phyloP scores from a whole-genome alignment of 2,888 invertebrate genomes.

The Andrena chrysosceles region DNA sequence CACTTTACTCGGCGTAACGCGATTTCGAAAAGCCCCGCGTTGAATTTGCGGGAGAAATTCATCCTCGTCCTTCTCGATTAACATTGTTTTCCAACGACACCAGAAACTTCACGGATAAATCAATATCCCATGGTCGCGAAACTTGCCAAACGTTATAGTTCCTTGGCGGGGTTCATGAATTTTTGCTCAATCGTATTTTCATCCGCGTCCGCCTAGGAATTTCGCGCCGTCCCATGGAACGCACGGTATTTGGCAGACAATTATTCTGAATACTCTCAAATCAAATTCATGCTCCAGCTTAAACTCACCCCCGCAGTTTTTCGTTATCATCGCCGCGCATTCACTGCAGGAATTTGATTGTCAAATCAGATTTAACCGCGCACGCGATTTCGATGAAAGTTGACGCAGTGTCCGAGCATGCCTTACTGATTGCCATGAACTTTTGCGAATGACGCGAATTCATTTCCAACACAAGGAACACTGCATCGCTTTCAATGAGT shows the following conservation, averaged over 20 bases:
- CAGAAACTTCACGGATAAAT: constrained; percentile 7
- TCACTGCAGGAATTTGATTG: constrained; percentile 20
- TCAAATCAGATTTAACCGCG: constrained; percentile 26
- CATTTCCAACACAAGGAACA: background rate
- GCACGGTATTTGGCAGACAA: constrained; percentile 18
- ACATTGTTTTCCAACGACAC: background rate
- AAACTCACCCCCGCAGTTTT: constrained; percentile 22
- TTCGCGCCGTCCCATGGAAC: background rate
- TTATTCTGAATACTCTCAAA: constrained; percentile 13
- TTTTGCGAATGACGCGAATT: background rate
- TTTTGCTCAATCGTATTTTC: constrained; percentile 16
- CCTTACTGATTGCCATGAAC: background rate
- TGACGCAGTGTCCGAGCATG: background rate
- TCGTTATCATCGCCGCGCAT: constrained; percentile 23
- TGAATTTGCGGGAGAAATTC: background rate
- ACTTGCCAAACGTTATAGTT: constrained; percentile 19
- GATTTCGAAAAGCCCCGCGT: background rate
- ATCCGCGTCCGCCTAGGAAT: constrained; percentile 9
- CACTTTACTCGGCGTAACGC: background rate
- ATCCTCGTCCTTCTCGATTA: constrained; percentile 1
- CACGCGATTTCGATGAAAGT: constrained; percentile 5
- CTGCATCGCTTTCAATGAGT: too few relatives aligned
- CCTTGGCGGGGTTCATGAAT: constrained; percentile 22
- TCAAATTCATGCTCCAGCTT: constrained; percentile 20
- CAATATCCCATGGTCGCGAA: constrained; percentile 8